Evolutionary conservation across 2,797 vertebrate species (phyloP).

Genomic region (Choloepus didactylus): DNA sequence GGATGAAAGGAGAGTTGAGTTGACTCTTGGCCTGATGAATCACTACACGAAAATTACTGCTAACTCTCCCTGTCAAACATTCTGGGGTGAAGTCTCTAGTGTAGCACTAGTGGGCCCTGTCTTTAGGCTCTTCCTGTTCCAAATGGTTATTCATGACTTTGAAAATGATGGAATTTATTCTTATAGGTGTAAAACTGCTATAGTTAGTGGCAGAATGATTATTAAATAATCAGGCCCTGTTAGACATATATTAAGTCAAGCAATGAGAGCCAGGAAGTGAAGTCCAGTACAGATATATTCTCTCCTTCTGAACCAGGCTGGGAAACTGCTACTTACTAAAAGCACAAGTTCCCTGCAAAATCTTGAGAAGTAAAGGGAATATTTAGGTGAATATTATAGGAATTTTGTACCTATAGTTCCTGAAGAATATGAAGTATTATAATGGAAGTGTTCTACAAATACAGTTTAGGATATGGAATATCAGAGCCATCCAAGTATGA

Average conservation of each 20-base stretch:
- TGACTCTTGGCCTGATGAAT: neutral
- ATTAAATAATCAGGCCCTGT: neutral
- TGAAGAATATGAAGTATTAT: neutral
- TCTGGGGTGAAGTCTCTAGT: neutral
- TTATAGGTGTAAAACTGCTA: neutral
- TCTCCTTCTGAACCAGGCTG: neutral
- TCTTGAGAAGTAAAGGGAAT: neutral
- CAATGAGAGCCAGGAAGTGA: neutral
- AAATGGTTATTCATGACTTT: neutral
- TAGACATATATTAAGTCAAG: neutral
- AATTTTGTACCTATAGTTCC: neutral
- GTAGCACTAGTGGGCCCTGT: neutral
- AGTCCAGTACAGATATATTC: neutral
- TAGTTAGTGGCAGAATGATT: neutral
- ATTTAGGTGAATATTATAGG: neutral
- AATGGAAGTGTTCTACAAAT: neutral
- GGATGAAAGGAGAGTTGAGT: neutral
- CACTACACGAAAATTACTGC: neutral
- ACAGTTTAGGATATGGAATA: neutral
- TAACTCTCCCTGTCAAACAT: neutral
- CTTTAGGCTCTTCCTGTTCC: neutral
- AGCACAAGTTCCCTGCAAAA: neutral
- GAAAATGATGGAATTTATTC: no score
- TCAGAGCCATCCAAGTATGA: neutral
- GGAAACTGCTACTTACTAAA: neutral